These are phyloP conservation scores for Mesocricetus auratus DNA, from an alignment of 2,113 vertebrate genomes.

Conservation along the genomic window DNA sequence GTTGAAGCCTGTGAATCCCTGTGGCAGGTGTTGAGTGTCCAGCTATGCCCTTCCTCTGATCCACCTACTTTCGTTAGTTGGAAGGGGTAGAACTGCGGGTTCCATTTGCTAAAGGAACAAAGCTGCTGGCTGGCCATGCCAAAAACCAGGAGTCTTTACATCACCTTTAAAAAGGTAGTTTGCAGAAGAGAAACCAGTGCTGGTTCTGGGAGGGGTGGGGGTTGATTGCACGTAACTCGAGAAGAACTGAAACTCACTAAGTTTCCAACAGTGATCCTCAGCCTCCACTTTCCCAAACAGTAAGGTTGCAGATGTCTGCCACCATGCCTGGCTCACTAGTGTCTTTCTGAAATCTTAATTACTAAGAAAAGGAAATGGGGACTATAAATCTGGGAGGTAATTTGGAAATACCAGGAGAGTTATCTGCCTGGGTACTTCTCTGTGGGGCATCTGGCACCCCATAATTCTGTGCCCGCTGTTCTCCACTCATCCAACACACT, in stretches of 20 bases:
- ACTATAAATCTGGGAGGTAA: not conserved
- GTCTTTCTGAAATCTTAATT: not conserved
- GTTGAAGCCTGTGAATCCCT: not conserved
- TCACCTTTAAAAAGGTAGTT: not conserved
- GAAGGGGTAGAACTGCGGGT: not conserved
- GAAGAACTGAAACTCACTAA: not conserved
- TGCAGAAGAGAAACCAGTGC: not conserved
- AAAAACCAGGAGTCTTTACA: not conserved
- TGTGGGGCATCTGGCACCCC: not conserved
- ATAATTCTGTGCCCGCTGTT: not conserved
- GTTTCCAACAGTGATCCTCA: not conserved
- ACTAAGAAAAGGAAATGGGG: not conserved
- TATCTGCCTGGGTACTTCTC: not conserved
- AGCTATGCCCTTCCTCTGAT: not conserved
- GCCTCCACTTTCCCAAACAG: not conserved
- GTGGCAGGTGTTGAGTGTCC: not conserved
- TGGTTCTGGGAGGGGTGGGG: not conserved
- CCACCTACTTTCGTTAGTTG: not conserved
- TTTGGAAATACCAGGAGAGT: slow-evolving; percentile 8
- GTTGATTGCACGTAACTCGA: not conserved
- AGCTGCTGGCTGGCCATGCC: not conserved
- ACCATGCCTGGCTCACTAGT: not conserved
- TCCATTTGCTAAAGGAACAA: not conserved
- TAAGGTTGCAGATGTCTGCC: not conserved
- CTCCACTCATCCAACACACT: slow-evolving; percentile 7